Conservation (phyloP, 2,888 invertebrate genomes). For the Leptothorax acervorum region DNA sequence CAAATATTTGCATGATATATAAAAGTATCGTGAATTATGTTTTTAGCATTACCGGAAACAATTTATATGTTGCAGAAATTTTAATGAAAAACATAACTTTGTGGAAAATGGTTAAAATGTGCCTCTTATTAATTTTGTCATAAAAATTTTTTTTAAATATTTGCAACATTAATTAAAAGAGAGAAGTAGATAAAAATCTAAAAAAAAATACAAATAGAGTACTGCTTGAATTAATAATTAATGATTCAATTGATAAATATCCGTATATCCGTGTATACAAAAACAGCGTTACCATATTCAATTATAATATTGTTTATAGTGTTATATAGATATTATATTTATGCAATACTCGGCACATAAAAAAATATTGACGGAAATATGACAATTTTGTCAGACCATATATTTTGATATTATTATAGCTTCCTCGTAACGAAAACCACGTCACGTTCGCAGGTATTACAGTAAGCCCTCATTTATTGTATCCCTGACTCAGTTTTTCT, state of each 20-base stretch:
- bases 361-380: not conserved
- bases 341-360: not conserved
- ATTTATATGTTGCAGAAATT: not conserved
- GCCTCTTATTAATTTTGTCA: not conserved
- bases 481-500: conserved; percentile 46
- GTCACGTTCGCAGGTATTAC: conserved; percentile 22
- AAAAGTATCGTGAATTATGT: not conserved
- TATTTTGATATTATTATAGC: not conserved
- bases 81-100: not conserved
- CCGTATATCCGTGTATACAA: not conserved
- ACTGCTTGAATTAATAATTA: not conserved
- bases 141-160: not conserved
- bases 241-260: not conserved
- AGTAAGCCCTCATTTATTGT: conserved; percentile 23
- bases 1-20: not conserved
- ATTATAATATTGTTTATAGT: not conserved
- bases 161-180: not conserved
- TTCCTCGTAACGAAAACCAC: conserved; percentile 22
- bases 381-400: not conserved
- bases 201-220: not conserved
- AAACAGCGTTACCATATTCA: not conserved
- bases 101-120: not conserved
- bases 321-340: not conserved
- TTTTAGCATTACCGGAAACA: not conserved
- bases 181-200: not conserved